Evolutionary conservation across 2,888 invertebrate genomes (phyloP), one percentile per base, ranked within the genome.

Genomic region (Limnephilus rhombicus): DNA sequence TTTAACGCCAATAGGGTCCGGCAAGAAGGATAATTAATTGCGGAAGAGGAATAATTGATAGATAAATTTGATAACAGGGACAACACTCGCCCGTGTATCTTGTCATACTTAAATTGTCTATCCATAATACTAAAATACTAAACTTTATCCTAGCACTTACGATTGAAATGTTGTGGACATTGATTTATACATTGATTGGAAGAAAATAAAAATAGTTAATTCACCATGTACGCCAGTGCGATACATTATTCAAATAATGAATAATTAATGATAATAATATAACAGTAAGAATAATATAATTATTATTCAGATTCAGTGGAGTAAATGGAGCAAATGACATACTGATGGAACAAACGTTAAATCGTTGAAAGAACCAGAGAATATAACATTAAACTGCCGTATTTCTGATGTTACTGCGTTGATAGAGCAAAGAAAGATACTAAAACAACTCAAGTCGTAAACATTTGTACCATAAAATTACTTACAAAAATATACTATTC

Each of bases 91-190:
- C 29, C n/a, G 18, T 34, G 31, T 85, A 31, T 87, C 87, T 45
- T n/a, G 68, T 68, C 86, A 12, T 91, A 86, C 80, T 80, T 91
- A 86, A 87, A 49, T 87, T 49, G 85, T 90, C 92, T 93, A 93
- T 91, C 86, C 86, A 92, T 93, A 93, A 92, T 80, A 89, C 93
- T 92, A 93, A 92, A 91, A 91, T 93, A 93, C 93, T 92, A 93
- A 92, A 91, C 80, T 88, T 92, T 90, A 92, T 89, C 80, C 92
- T 92, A 91, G 88, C 90, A 92, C 88, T 91, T 82, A 91, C 15
- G 31, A 86, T 80, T 86, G 80, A 68, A 85, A 45, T 91, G 34
- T 91, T 82, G 91, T 80, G 91, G 86, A 91, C 85, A 86, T 91
- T 53, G 53, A 53, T 53, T 85, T 91, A 91, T 91, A 91, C 91